Percentiles rank a stretch among this genome's conserved stretches.
Conservation (phyloP, 2,797 vertebrate species). For the Catostomus latipinnis region DNA sequence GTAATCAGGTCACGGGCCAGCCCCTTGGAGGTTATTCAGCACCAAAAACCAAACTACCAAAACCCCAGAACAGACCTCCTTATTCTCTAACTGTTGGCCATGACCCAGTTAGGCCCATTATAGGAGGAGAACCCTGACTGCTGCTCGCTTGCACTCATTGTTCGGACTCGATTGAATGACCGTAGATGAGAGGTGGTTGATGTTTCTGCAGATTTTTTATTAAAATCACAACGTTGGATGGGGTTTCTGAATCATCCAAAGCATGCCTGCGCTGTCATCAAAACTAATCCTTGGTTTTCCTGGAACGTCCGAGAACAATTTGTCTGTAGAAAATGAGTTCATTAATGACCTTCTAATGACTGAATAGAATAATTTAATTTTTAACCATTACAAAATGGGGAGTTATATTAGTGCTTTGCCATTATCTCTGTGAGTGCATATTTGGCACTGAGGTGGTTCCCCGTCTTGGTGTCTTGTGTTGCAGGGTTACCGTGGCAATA, state of each 20-base stretch:
- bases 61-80: not conserved
- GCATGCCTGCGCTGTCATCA: not conserved
- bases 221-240: slow-evolving; percentile 11
- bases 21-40: slow-evolving; percentile 22
- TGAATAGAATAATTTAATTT: slow-evolving; percentile 25
- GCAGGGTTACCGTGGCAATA: slow-evolving; percentile 85
- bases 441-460: slow-evolving; percentile 10
- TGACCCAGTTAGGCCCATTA: slow-evolving; percentile 20
- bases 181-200: not conserved
- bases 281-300: slow-evolving; percentile 6
- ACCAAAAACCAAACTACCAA: slow-evolving; percentile 17
- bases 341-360: not conserved
- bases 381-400: slow-evolving; percentile 12
- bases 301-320: slow-evolving; percentile 18
- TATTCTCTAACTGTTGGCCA: not conserved
- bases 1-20: slow-evolving; percentile 15
- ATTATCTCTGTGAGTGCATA: slow-evolving; percentile 7
- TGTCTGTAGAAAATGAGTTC: slow-evolving; percentile 3
- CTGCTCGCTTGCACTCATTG: not conserved
- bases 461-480: slow-evolving; percentile 75
- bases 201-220: slow-evolving; percentile 13
- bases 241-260: slow-evolving; percentile 25
- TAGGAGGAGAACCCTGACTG: slow-evolving; percentile 22
- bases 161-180: not conserved
- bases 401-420: not conserved